phyloP scores from a whole-genome alignment of 2,113 vertebrate species.

The Pseudorhombus dupliciocellatus region DNA sequence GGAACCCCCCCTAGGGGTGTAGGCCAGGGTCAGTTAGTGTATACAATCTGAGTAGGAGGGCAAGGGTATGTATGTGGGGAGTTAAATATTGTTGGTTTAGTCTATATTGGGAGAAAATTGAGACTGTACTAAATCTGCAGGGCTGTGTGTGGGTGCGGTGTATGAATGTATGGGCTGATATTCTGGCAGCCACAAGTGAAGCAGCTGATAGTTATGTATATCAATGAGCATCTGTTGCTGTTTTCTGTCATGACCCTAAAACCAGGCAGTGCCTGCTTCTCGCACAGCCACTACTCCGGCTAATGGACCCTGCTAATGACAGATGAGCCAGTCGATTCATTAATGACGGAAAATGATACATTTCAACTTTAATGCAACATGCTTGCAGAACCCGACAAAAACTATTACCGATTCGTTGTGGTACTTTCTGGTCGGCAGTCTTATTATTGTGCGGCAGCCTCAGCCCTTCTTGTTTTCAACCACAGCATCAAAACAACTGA shows the following conservation, averaged over 20 bases:
- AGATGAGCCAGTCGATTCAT: background rate
- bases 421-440: background rate
- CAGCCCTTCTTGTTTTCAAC: background rate
- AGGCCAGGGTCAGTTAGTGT: constrained; percentile 44
- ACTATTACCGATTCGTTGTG: too few relatives aligned
- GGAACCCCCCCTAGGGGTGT: constrained; percentile 59
- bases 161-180: constrained; percentile 10
- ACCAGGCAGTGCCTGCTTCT: background rate
- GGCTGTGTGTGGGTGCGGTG: background rate
- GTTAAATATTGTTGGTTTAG: constrained; percentile 35
- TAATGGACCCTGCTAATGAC: background rate
- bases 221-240: constrained; percentile 24
- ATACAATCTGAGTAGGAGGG: constrained; percentile 9
- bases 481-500: too few relatives aligned
- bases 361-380: too few relatives aligned
- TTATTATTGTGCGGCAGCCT: background rate
- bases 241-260: constrained; percentile 35
- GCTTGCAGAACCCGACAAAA: too few relatives aligned
- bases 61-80: constrained; percentile 4
- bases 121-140: constrained; percentile 28
- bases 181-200: constrained; percentile 22
- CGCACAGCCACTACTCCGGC: background rate
- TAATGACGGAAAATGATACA: too few relatives aligned
- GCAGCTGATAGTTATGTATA: constrained; percentile 39
- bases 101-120: constrained; percentile 22